A percentile compares a stretch with the other conserved stretches of the same genome.
phyloP scores from a whole-genome alignment of 1,140 invertebrate genomes.

The Helicoverpa armigera region DNA sequence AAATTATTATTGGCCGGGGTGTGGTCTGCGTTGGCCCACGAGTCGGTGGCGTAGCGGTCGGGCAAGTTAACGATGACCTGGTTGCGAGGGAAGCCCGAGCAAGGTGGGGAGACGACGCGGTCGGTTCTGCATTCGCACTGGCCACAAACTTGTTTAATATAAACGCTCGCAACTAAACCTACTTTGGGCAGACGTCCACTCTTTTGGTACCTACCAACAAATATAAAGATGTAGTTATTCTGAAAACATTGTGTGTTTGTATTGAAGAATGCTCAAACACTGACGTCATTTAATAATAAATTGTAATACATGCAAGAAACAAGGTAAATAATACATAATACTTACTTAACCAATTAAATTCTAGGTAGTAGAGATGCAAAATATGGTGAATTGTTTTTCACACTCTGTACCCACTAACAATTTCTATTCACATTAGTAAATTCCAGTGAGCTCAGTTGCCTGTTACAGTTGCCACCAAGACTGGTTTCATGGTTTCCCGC shows the following conservation, averaged over 20 bases:
- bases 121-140: constrained; percentile 44
- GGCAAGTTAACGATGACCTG: constrained; percentile 78
- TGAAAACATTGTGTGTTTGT: neutral
- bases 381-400: neutral
- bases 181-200: constrained; percentile 2
- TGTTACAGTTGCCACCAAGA: constrained; percentile 73
- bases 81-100: constrained; percentile 77
- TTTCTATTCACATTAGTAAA: constrained; percentile 25
- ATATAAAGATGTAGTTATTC: neutral
- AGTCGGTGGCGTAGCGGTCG: constrained; percentile 69
- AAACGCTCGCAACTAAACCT: constrained; percentile 24
- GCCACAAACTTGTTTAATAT: constrained; percentile 42
- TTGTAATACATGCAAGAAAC: constrained; percentile 13
- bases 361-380: constrained; percentile 25
- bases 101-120: constrained; percentile 63
- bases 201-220: neutral
- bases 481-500: constrained; percentile 86
- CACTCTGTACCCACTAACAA: neutral
- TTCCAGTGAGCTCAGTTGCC: constrained; percentile 19
- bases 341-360: constrained; percentile 23
- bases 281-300: constrained; percentile 36
- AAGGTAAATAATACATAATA: constrained; percentile 28
- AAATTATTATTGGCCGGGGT: constrained; percentile 50
- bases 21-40: constrained; percentile 58
- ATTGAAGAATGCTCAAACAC: constrained; percentile 8